Evolutionary conservation across 1,140 invertebrate genomes (phyloP).

Genomic region (Macrostomum lignano): DNA sequence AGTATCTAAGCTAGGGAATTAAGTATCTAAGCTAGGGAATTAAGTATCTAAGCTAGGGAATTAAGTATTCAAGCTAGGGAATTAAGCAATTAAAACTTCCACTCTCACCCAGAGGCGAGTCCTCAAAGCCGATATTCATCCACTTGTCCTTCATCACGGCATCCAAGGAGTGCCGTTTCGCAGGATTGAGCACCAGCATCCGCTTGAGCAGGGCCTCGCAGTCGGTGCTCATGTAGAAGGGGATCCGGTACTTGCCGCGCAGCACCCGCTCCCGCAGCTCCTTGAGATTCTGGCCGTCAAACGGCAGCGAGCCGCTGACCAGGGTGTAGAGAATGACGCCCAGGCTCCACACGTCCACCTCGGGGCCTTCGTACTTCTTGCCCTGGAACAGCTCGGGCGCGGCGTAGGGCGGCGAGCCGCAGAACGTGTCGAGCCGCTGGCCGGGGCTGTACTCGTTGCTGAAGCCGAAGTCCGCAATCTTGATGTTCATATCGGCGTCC

Average conservation of each 20-base stretch:
- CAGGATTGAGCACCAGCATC: constrained; percentile 66
- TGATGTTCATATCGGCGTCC: constrained; percentile 73
- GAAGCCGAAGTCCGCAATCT: constrained; percentile 87
- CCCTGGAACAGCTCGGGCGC: constrained; percentile 85
- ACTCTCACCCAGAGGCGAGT: constrained; percentile 71
- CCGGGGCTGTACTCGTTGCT: constrained; percentile 62
- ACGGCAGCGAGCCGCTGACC: constrained; percentile 76
- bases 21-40: no score
- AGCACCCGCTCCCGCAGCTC: constrained; percentile 57
- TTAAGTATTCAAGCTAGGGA: no score
- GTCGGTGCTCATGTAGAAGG: constrained; percentile 85
- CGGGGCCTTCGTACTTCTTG: constrained; percentile 64
- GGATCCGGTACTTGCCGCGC: constrained; percentile 66
- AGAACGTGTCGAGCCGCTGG: constrained; percentile 61
- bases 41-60: no score
- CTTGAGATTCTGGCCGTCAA: constrained; percentile 54
- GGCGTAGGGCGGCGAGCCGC: constrained; percentile 78
- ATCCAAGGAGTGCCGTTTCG: constrained; percentile 39
- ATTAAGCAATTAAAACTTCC: no score
- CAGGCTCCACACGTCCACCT: constrained; percentile 82
- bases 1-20: no score
- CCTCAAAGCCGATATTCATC: constrained; percentile 26
- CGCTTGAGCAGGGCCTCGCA: constrained; percentile 67
- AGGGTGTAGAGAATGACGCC: constrained; percentile 84
- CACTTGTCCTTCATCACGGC: constrained; percentile 26